Conservation (phyloP, 2,888 invertebrate genomes). For the Plebejus argus region DNA sequence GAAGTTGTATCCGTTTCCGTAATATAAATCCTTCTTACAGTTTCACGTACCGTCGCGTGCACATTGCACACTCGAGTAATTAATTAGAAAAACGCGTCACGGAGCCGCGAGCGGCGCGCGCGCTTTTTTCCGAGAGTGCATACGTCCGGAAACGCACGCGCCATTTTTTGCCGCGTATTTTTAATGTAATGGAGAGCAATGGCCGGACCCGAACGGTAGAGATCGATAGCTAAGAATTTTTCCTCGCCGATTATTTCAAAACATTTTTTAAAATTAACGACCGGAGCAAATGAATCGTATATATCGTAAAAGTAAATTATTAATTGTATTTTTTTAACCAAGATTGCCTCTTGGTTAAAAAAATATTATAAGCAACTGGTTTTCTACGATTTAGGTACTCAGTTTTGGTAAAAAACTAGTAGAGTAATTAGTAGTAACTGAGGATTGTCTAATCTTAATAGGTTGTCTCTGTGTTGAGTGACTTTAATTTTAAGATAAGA, state of each 20-base stretch:
- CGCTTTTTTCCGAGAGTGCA: slow-evolving; percentile 46
- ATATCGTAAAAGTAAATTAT: not conserved
- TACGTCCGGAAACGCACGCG: slow-evolving; percentile 54
- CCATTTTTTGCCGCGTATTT: slow-evolving; percentile 46
- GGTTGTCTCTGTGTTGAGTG: too few species aligned
- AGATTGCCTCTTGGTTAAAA: too few species aligned
- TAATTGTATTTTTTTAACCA: not conserved
- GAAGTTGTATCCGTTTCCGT: slow-evolving; percentile 35
- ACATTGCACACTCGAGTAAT: slow-evolving; percentile 44
- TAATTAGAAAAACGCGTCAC: slow-evolving; percentile 54
- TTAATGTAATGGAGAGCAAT: slow-evolving; percentile 44
- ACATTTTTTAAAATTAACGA: slow-evolving; percentile 30
- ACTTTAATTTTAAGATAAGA: too few species aligned
- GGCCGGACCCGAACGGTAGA: slow-evolving; percentile 39
- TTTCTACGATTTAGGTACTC: not conserved
- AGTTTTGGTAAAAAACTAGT: not conserved
- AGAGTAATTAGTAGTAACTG: too few species aligned
- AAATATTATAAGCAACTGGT: not conserved
- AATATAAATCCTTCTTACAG: slow-evolving; percentile 36
- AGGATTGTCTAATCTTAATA: too few species aligned
- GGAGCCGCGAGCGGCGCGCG: slow-evolving; percentile 46
- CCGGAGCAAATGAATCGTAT: slow-evolving; percentile 27
- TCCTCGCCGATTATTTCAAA: slow-evolving; percentile 22
- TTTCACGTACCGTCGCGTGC: slow-evolving; percentile 46
- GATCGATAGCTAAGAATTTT: slow-evolving; percentile 33